Evolutionary conservation across 1,140 invertebrate genomes (phyloP).

Genomic region (Solenopsis fugax): DNA sequence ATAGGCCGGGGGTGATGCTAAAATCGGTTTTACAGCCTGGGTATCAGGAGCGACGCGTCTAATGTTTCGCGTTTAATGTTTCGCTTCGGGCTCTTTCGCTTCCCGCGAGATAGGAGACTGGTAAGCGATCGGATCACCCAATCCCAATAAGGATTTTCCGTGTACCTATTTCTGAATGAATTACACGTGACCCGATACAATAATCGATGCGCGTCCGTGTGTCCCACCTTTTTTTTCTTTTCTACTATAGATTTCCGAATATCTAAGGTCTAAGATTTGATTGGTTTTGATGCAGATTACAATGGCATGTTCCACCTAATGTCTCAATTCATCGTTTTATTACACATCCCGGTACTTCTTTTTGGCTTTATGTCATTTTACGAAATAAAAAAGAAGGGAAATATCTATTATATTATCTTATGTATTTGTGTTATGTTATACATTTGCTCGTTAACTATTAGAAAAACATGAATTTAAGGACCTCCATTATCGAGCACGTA

Average conservation of each 20-base stretch:
- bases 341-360: background rate
- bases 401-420: background rate
- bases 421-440: conserved; percentile 1
- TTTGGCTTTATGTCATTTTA: background rate
- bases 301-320: background rate
- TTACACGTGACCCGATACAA: background rate
- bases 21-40: conserved; percentile 47
- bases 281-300: background rate
- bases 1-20: conserved; percentile 21
- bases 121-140: conserved; percentile 6
- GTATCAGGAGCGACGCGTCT: background rate
- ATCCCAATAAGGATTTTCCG: background rate
- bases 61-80: conserved; percentile 37
- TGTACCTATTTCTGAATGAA: background rate
- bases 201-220: background rate
- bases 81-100: conserved; percentile 15
- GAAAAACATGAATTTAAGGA: conserved; percentile 59
- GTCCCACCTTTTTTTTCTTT: background rate
- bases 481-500: conserved; percentile 52
- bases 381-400: background rate
- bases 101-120: conserved; percentile 33
- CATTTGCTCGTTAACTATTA: conserved; percentile 4
- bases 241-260: background rate
- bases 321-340: background rate
- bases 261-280: background rate